phyloP scores from a whole-genome alignment of 2,888 invertebrate species.

The Mechanitis messenoides region DNA sequence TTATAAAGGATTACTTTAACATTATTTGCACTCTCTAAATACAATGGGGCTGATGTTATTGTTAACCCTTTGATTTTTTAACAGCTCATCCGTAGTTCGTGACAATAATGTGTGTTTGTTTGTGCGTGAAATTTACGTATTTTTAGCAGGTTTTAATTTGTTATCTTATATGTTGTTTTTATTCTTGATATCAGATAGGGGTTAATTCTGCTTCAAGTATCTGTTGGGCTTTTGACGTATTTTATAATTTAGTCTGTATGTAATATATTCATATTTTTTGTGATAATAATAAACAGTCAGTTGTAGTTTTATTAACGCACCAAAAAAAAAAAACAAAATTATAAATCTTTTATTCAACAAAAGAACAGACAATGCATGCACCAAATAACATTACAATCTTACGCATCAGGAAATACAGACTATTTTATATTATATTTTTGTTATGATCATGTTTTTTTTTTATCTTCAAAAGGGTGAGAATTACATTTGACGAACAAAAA shows the following conservation, averaged over 20 bases:
- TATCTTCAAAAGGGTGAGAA: constrained; percentile 64
- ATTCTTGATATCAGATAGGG: background rate
- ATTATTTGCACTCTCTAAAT: constrained; percentile 16
- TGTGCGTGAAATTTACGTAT: constrained; percentile 20
- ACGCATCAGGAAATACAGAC: constrained; percentile 2
- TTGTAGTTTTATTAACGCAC: too few species aligned
- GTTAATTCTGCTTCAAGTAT: background rate
- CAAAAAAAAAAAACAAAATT: background rate
- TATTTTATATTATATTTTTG: background rate
- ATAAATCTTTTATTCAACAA: constrained; percentile 3
- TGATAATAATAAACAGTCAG: too few species aligned
- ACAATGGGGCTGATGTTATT: constrained; percentile 30
- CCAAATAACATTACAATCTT: constrained; percentile 5
- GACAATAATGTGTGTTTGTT: constrained; percentile 32
- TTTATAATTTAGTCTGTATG: background rate
- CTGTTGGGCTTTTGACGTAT: background rate
- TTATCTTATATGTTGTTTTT: constrained; percentile 2
- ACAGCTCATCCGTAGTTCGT: constrained; percentile 36
- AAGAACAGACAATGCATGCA: background rate
- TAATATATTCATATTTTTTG: too few species aligned
- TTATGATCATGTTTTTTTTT: constrained; percentile 23
- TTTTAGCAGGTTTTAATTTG: constrained; percentile 3
- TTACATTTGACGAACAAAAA: constrained; percentile 60
- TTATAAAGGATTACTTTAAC: constrained; percentile 7
- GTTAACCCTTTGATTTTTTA: constrained; percentile 36